phyloP scores from a whole-genome alignment of 2,113 vertebrate genomes.

The Petrocephalus microphthalmus region DNA sequence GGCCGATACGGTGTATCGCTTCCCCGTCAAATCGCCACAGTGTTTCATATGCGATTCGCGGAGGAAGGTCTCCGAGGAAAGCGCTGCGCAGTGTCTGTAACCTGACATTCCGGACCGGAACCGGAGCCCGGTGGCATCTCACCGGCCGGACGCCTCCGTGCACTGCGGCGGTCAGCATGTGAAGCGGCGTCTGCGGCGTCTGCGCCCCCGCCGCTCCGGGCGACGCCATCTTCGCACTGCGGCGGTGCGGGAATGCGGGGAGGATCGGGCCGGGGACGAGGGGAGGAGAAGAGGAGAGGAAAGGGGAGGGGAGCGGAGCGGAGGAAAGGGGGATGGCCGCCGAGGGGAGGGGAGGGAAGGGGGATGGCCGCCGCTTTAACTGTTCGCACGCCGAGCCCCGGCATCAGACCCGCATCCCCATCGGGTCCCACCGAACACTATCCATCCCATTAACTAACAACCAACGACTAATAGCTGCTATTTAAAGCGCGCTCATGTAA shows the following conservation, averaged over 20 bases:
- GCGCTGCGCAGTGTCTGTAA: neutral
- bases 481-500: neutral
- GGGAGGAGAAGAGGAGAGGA: slow-evolving; percentile 44
- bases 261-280: slow-evolving; percentile 38
- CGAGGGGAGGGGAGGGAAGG: neutral
- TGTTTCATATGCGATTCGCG: neutral
- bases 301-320: neutral
- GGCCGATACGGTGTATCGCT: neutral
- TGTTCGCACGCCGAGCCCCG: slow-evolving; percentile 49
- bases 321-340: slow-evolving; percentile 35
- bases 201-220: slow-evolving; percentile 67
- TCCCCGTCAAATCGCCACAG: neutral
- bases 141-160: slow-evolving; percentile 63
- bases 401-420: neutral
- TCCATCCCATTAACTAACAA: neutral
- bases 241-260: slow-evolving; percentile 54
- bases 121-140: slow-evolving; percentile 35
- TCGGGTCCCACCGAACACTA: slow-evolving; percentile 20
- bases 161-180: slow-evolving; percentile 55
- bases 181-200: slow-evolving; percentile 62
- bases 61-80: neutral
- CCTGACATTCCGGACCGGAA: neutral
- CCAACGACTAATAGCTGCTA: neutral
- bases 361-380: slow-evolving; percentile 53
- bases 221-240: slow-evolving; percentile 73